Conservation (phyloP, 2,888 invertebrate species). For the Lycocerus yunnanus region DNA sequence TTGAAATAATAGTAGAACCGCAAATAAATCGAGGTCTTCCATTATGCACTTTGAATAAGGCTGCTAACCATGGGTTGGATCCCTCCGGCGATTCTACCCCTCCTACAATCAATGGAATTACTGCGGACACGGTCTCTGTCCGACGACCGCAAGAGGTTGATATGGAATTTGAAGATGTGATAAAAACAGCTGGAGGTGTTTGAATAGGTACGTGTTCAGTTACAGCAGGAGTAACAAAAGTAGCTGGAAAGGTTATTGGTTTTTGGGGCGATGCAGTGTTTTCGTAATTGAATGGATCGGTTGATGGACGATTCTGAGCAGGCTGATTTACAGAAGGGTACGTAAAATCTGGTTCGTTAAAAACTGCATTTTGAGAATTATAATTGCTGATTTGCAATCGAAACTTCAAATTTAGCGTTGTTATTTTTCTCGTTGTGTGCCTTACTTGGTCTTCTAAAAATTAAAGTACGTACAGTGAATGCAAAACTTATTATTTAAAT, state of each 20-base stretch:
- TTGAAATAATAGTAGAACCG: slow-evolving; percentile 49
- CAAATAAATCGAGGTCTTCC: slow-evolving; percentile 50
- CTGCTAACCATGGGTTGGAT: slow-evolving; percentile 53
- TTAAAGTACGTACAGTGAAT: background rate
- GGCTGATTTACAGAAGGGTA: background rate
- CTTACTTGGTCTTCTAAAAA: background rate
- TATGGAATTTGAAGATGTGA: slow-evolving; percentile 11
- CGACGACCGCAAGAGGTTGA: slow-evolving; percentile 41
- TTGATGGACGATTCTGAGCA: too few species aligned
- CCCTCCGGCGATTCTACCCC: slow-evolving; percentile 43
- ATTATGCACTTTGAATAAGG: slow-evolving; percentile 48
- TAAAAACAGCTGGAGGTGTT: background rate
- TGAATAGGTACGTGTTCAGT: background rate
- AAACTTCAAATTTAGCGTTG: background rate
- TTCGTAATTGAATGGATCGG: too few species aligned
- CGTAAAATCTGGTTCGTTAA: background rate
- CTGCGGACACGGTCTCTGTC: too few species aligned
- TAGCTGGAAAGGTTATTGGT: background rate
- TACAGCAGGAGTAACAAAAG: too few species aligned
- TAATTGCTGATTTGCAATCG: background rate
- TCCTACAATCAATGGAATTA: slow-evolving; percentile 44
- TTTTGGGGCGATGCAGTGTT: background rate
- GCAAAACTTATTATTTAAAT: background rate
- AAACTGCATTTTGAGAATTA: background rate
- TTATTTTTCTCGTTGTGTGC: background rate